These are phyloP conservation scores for Grus americana DNA, from an alignment of 2,113 vertebrate genomes.

Conservation along the genomic window DNA sequence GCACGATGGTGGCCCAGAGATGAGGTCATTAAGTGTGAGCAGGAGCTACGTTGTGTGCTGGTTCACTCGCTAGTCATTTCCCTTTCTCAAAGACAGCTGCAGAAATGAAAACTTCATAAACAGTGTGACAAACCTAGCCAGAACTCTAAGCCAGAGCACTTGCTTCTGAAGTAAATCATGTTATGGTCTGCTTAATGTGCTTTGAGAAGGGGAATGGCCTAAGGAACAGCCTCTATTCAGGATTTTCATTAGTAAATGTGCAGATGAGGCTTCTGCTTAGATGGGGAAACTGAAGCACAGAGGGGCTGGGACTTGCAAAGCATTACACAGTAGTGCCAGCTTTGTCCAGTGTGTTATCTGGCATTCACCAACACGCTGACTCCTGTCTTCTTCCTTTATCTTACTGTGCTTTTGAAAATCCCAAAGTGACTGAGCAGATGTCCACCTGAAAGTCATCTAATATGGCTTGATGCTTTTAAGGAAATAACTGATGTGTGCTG, in stretches of 20 bases:
- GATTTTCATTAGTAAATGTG: background rate
- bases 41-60: background rate
- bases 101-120: background rate
- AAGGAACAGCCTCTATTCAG: background rate
- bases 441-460: background rate
- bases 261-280: background rate
- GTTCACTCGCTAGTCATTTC: background rate
- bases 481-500: background rate
- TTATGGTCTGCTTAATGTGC: background rate
- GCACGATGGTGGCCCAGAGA: accelerated
- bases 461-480: background rate
- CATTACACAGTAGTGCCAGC: background rate
- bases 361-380: background rate
- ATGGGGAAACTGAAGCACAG: background rate
- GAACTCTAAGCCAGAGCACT: background rate
- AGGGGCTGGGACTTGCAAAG: background rate
- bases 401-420: background rate
- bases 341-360: background rate
- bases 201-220: background rate
- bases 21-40: background rate
- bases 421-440: background rate
- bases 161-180: background rate
- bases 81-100: background rate
- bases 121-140: background rate
- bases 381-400: background rate